Evolutionary conservation across 2,113 vertebrate genomes (phyloP), one percentile per base, ranked within the genome.

Genomic region (Eurystomus gularis): DNA sequence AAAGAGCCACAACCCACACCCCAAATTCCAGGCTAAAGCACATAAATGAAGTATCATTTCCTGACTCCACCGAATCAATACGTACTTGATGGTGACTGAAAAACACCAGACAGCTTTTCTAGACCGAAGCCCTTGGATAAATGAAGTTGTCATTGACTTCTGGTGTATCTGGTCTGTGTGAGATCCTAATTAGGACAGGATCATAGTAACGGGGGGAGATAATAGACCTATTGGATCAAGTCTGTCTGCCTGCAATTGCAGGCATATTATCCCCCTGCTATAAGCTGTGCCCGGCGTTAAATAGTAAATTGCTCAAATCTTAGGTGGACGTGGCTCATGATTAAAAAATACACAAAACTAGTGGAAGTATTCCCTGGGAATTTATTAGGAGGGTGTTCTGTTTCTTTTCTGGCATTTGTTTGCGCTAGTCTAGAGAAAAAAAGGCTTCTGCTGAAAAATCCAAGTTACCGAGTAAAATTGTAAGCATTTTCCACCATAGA

Each of bases 121-220:
- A 79, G 92, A 51, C 82, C 24, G 44, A 69, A 93, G 94, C 91
- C 90, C 86, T 89, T 65, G 90, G 94, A 96, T 95, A 96, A 97
- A 97, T 97, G 96, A 97, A 97, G 95, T 97, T 97, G 96, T 97
- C 96, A 96, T 96, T 97, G 96, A 95, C 96, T 97, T 89, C 93
- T 96, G 94, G 88, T 96, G 94, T 95, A 94, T 94, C 93, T 94
- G 94, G 95, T 89, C 31, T 58, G 88, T 85, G 91, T 94, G 95
- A 97, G 96, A 95, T 95, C 96, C 96, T 97, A 97, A 97, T 97
- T 97, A 97, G 96, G 86, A 91, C 92, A 87, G 96, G 94, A 95
- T 97, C 95, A 65, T 39, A 39, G 83, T 64, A 79, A 77, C n/a
- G 3, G 70, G 52, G 82, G 81, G 86, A 83, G 83, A 85, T 94